Base-by-base conservation (phyloP, 2,797 vertebrate genomes). In the Alfaro cultratus region DNA sequence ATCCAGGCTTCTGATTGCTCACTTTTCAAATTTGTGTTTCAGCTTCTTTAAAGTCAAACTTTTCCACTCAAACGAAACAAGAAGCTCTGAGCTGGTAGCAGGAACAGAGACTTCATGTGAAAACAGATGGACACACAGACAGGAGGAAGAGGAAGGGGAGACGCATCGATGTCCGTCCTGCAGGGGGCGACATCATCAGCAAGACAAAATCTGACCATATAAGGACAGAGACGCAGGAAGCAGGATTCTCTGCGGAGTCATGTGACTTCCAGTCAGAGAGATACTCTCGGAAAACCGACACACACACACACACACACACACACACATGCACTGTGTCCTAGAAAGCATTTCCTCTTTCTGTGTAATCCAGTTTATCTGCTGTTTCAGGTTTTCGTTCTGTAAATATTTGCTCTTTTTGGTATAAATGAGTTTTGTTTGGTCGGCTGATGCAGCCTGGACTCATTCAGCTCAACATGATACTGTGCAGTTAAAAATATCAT, bases 221-320 rank as follows among this genome's bases (percentile, higher is more conserved):
- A 91, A 83, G 94, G 93, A 31, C 88, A 89, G 82, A 79, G 82
- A 31, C 81, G 76, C 84, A 94, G 94, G 94, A 95, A 95, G 93
- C 89, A 88, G 89, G 86, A 89, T 90, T 91, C 92, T 86, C 87
- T 89, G 82, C 86, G 83, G 78, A 81, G 86, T 91, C 94, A 95
- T 83, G 90, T 94, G 94, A 92, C 85, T 94, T 94, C 91, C 93
- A 93, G 91, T 85, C 79, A 90, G 29, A 86, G 83, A 67, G 0
- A 36, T 29, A 60, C 78, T 70, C 26, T 51, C 81, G 43, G 6
- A 15, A 53, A 43, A 31, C 74, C 8, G 31, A 31, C 49, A 51
- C 49, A 51, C 49, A 51, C 18, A 51, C 47, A 49, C 47, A 49
- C 47, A 21, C 46, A 46, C 46, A 46, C n/a, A 77, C 12, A 67